Base-by-base conservation (phyloP, 2,888 invertebrate genomes). In the Thymelicus lineola region DNA sequence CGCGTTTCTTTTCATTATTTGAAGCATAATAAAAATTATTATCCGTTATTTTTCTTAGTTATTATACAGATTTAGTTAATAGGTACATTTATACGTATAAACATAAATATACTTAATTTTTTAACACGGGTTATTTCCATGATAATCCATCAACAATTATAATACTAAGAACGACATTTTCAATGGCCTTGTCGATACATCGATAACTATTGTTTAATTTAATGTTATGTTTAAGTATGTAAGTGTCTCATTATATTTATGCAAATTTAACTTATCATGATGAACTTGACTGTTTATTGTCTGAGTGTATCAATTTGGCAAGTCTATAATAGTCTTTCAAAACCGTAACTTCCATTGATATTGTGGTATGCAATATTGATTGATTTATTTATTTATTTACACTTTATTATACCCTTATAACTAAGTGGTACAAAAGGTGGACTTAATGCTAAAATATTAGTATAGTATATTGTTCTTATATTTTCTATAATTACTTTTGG, bases 261-360 rank as follows among this genome's bases (percentile, higher is more conserved):
- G 82, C 82, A 80, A 85, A 84, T 84, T 71, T 72, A 70, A 74
- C 70, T 82, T 82, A 83, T 84, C 83, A 81, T 79, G 83, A 84
- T 84, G 83, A 83, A 80, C 79, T 81, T 81, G 81, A 74, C 71
- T 74, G 75, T 75, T 80, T 80, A 83, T 83, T 82, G 81, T 83
- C 76, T 75, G 73, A 74, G 76, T 77, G 76, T 79, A 79, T 80
- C 76, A 82, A 79, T 78, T 76, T 76, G 74, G 75, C 66, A 75
- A 65, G 67, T 67, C 71, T 57, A 72, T 73, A 73, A 72, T 73
- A 73, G 72, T 68, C 69, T 73, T 73, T 70, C 64, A 72, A 72
- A 71, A 72, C 66, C 57, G 62, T 55, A 66, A 63, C 68, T 45
- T 38, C 28, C 62, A 68, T 70, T 67, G 20, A 55, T 71, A 53